Evolutionary conservation across 2,113 vertebrate species (phyloP).

Genomic region (Puntigrus tetrazona): DNA sequence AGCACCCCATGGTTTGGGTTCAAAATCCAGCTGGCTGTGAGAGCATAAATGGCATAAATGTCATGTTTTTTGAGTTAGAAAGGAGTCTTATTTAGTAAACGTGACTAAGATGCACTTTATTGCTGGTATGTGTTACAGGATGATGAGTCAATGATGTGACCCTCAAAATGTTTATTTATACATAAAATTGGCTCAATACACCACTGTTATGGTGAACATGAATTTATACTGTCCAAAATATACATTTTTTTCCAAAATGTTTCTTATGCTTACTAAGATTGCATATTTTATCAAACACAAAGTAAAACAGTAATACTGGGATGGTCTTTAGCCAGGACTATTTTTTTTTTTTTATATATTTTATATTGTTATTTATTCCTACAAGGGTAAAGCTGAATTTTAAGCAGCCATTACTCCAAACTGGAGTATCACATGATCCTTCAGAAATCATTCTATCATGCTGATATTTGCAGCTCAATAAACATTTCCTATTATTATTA

Average conservation of each 20-base stretch:
- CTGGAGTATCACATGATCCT: not conserved
- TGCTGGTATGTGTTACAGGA: not conserved
- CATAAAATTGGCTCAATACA: not conserved
- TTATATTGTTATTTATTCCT: not conserved
- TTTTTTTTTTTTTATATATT: not conserved
- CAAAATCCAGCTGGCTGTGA: slow-evolving; percentile 23
- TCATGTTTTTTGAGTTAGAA: not conserved
- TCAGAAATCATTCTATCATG: not conserved
- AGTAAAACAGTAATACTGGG: not conserved
- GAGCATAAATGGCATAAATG: not conserved
- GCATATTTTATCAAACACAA: not conserved
- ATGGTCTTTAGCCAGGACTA: not conserved
- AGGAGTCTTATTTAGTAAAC: not conserved
- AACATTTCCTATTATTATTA: not conserved
- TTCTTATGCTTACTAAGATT: not conserved
- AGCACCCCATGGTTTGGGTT: slow-evolving; percentile 26
- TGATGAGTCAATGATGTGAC: not conserved
- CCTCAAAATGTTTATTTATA: not conserved
- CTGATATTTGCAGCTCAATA: not conserved
- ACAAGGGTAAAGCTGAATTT: not conserved
- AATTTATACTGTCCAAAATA: not conserved
- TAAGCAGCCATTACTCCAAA: not conserved
- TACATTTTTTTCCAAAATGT: not conserved
- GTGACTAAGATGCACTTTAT: not conserved
- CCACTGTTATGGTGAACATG: not conserved